Conservation (phyloP, 2,888 invertebrate species). For the Hoplodrina ambigua region DNA sequence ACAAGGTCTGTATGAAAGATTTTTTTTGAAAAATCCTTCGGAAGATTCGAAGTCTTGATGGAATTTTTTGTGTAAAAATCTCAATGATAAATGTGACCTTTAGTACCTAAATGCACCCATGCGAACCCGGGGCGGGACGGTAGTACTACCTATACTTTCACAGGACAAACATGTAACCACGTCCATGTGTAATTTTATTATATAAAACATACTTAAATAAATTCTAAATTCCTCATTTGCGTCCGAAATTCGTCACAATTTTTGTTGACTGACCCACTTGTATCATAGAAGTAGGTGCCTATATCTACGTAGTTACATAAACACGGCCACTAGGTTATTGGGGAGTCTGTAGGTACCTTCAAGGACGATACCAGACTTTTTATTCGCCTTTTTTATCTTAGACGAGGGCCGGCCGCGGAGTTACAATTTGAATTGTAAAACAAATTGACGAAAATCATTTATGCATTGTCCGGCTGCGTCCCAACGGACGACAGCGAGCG, state of each 20-base stretch:
- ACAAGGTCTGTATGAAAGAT: too few species aligned
- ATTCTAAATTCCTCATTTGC: neutral
- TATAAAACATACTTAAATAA: neutral
- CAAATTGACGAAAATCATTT: constrained; percentile 80
- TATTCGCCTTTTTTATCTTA: constrained; percentile 65
- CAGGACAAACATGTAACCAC: neutral
- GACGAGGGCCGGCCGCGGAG: constrained; percentile 62
- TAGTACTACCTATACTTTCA: neutral
- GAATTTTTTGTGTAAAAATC: too few species aligned
- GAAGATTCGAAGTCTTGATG: too few species aligned
- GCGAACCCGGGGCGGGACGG: too few species aligned
- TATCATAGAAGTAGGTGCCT: constrained; percentile 6
- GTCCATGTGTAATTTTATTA: neutral
- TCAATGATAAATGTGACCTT: too few species aligned
- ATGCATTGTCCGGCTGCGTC: constrained; percentile 73
- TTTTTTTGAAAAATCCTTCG: too few species aligned
- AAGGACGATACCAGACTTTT: constrained; percentile 73
- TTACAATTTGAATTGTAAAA: constrained; percentile 82
- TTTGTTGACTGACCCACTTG: constrained; percentile 22
- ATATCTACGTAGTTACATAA: constrained; percentile 48
- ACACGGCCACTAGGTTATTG: constrained; percentile 82
- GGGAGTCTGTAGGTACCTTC: constrained; percentile 66
- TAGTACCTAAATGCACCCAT: too few species aligned
- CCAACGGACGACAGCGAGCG: constrained; percentile 33
- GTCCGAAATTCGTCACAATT: neutral